These are phyloP conservation scores for Podotricha telesiphe DNA, from an alignment of 2,888 invertebrate genomes.

Conservation along the genomic window DNA sequence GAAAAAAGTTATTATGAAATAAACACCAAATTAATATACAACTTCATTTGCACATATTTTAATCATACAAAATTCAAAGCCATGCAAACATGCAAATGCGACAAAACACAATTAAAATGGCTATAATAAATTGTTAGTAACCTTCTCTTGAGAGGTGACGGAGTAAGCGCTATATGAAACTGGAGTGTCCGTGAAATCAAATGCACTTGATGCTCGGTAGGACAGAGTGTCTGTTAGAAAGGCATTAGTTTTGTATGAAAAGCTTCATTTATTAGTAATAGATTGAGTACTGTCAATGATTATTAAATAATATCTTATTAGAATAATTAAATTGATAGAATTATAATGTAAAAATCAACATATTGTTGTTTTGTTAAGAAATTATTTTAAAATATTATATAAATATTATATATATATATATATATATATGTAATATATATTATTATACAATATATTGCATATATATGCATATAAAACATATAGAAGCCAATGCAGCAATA, in stretches of 20 bases:
- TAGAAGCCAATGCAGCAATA: too few relatives aligned
- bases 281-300: neutral
- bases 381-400: too few relatives aligned
- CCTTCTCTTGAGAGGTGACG: conserved; percentile 78
- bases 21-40: neutral
- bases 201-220: conserved; percentile 77
- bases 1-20: neutral
- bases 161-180: conserved; percentile 78
- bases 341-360: neutral
- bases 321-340: too few relatives aligned
- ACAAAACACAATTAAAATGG: conserved; percentile 44
- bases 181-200: conserved; percentile 77
- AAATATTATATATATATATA: too few relatives aligned
- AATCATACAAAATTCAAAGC: conserved; percentile 2
- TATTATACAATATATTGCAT: too few relatives aligned
- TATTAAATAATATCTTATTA: too few relatives aligned
- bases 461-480: too few relatives aligned
- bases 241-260: conserved; percentile 11
- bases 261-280: neutral
- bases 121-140: conserved; percentile 63
- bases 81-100: conserved; percentile 34
- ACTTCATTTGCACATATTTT: neutral
- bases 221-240: conserved; percentile 66
- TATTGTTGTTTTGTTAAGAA: neutral
- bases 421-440: too few relatives aligned